Evolutionary conservation across 2,888 invertebrate genomes (phyloP).

Genomic region (Andrena dorsata): DNA sequence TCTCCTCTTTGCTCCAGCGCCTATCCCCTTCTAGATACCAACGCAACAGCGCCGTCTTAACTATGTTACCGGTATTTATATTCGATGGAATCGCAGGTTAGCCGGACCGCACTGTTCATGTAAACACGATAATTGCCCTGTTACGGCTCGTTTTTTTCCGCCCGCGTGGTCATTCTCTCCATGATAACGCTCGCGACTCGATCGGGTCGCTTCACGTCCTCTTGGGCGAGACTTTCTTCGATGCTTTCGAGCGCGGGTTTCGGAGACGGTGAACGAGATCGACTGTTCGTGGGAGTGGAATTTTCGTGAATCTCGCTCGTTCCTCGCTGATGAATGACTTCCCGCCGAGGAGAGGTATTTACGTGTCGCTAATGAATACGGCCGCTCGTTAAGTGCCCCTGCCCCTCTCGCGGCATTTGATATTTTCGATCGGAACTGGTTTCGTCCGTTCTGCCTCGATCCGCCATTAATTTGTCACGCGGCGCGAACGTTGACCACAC

Average conservation of each 20-base stretch:
- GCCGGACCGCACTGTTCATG: constrained; percentile 59
- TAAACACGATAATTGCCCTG: constrained; percentile 73
- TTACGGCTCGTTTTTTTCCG: constrained; percentile 63
- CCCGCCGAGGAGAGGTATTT: neutral
- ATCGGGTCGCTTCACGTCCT: constrained; percentile 16
- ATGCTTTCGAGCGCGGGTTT: neutral
- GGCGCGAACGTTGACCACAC: constrained; percentile 33
- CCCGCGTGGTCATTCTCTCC: constrained; percentile 38
- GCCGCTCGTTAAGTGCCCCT: constrained; percentile 3
- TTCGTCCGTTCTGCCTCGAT: constrained; percentile 24
- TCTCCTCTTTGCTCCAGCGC: constrained; percentile 52
- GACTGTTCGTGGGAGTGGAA: neutral
- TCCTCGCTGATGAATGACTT: constrained; percentile 10
- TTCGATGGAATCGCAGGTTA: constrained; percentile 60
- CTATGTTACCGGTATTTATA: constrained; percentile 71
- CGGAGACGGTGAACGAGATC: neutral
- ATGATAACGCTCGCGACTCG: constrained; percentile 34
- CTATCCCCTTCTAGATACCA: constrained; percentile 56
- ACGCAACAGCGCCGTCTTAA: constrained; percentile 59
- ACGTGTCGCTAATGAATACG: constrained; percentile 30
- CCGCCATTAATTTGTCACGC: constrained; percentile 50
- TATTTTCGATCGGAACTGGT: constrained; percentile 39
- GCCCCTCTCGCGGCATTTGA: constrained; percentile 6
- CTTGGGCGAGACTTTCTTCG: neutral
- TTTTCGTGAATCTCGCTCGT: constrained; percentile 11